Evolutionary conservation across 2,888 invertebrate genomes (phyloP).

Genomic region (Melanotus villosus): DNA sequence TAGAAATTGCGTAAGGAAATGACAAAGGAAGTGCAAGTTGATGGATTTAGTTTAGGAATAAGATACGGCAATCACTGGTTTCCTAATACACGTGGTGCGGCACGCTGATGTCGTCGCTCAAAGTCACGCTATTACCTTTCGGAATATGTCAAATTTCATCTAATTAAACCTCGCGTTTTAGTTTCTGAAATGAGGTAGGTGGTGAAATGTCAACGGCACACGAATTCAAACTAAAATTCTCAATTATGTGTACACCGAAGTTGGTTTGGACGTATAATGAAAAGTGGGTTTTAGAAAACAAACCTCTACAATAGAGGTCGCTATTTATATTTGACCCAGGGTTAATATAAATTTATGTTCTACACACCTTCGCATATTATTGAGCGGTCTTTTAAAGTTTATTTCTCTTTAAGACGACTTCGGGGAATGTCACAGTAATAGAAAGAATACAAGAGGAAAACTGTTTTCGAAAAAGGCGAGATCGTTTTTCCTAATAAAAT

Average conservation of each 20-base stretch:
- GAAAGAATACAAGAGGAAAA: no score
- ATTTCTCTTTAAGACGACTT: no score
- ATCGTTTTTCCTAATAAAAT: no score
- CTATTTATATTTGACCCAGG: conserved; percentile 2
- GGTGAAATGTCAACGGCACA: conserved; percentile 36
- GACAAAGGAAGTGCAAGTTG: conserved; percentile 43
- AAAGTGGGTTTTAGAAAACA: conserved; percentile 30
- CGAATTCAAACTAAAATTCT: conserved; percentile 32
- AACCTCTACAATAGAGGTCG: conserved; percentile 13
- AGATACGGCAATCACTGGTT: conserved; percentile 41
- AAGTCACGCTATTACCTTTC: conserved; percentile 43
- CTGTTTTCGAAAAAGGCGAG: no score
- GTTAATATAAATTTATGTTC: conserved; percentile 15
- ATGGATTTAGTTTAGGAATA: conserved; percentile 43
- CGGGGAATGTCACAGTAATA: no score
- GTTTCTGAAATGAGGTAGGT: conserved; percentile 30
- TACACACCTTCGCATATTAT: not conserved
- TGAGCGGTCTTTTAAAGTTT: no score
- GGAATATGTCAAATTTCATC: conserved; percentile 44
- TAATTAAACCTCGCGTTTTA: conserved; percentile 36
- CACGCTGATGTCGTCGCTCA: conserved; percentile 31
- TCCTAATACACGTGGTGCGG: conserved; percentile 42
- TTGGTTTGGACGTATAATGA: conserved; percentile 31
- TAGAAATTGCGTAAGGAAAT: conserved; percentile 39
- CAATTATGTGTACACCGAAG: conserved; percentile 23